Percentiles rank a stretch among this genome's conserved stretches.
phyloP scores from a whole-genome alignment of 2,888 invertebrate genomes.

The Pachliopta kotzebuea region DNA sequence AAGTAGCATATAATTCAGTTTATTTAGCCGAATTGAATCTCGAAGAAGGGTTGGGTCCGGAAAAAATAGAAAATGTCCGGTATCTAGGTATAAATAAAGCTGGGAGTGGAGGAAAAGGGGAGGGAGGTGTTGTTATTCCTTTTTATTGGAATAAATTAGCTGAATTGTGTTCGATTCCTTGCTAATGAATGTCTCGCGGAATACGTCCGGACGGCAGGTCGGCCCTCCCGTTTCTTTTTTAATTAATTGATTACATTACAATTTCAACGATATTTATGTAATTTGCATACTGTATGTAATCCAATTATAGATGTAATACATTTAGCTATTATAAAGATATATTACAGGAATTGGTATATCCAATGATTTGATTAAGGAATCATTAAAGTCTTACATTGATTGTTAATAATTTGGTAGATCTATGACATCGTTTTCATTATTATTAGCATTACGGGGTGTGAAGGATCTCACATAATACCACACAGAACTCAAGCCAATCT shows the following conservation, averaged over 20 bases:
- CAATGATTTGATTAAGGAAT: neutral
- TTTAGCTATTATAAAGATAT: neutral
- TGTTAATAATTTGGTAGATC: no score
- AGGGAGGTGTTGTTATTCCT: conserved; percentile 44
- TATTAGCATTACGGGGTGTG: no score
- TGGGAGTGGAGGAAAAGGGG: conserved; percentile 17
- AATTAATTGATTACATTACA: conserved; percentile 53
- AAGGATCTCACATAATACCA: no score
- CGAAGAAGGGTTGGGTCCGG: conserved; percentile 48
- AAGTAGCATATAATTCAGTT: conserved; percentile 87
- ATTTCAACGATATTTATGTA: conserved; percentile 31
- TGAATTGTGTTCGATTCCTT: conserved; percentile 58
- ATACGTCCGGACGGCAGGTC: conserved; percentile 47
- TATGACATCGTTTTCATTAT: no score
- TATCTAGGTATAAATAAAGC: conserved; percentile 28
- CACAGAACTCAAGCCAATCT: no score
- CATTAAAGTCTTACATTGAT: no score
- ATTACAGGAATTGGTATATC: no score
- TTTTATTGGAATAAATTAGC: conserved; percentile 76
- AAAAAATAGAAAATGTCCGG: conserved; percentile 43
- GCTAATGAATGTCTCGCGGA: conserved; percentile 70
- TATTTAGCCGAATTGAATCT: conserved; percentile 77
- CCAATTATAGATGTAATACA: conserved; percentile 2
- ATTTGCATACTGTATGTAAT: conserved; percentile 16
- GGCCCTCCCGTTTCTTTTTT: conserved; percentile 44